These are phyloP conservation scores for Setophaga petechia DNA, from an alignment of 2,113 vertebrate species.

Conservation along the genomic window DNA sequence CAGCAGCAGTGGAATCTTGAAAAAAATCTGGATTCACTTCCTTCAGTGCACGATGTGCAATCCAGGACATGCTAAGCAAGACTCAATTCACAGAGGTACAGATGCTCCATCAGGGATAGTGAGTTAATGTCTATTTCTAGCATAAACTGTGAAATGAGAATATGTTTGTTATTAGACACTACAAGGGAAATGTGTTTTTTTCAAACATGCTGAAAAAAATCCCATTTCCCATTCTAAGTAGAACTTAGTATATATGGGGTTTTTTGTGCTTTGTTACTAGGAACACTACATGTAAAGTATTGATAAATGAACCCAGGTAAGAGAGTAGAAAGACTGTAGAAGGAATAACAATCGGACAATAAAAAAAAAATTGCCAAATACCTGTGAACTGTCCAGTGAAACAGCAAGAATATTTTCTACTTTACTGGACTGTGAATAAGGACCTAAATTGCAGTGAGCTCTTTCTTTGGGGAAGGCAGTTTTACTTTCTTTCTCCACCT, in stretches of 20 bases:
- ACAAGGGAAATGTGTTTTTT: not conserved
- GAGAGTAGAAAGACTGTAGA: not conserved
- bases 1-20: not conserved
- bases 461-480: not conserved
- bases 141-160: not conserved
- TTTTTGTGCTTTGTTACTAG: not conserved
- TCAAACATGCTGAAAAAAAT: not conserved
- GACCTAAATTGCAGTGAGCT: not conserved
- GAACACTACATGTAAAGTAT: not conserved
- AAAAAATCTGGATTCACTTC: constrained; percentile 11
- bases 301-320: not conserved
- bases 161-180: not conserved
- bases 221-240: not conserved
- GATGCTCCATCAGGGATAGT: not conserved
- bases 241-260: not conserved
- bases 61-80: not conserved
- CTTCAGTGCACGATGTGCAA: not conserved
- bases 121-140: not conserved
- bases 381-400: not conserved
- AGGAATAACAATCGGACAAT: not conserved
- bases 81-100: not conserved
- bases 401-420: not conserved
- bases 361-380: not conserved
- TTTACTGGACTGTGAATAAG: not conserved
- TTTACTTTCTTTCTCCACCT: not conserved